Evolutionary conservation across 2,888 invertebrate genomes (phyloP).

Genomic region (Drosophila mimetica): DNA sequence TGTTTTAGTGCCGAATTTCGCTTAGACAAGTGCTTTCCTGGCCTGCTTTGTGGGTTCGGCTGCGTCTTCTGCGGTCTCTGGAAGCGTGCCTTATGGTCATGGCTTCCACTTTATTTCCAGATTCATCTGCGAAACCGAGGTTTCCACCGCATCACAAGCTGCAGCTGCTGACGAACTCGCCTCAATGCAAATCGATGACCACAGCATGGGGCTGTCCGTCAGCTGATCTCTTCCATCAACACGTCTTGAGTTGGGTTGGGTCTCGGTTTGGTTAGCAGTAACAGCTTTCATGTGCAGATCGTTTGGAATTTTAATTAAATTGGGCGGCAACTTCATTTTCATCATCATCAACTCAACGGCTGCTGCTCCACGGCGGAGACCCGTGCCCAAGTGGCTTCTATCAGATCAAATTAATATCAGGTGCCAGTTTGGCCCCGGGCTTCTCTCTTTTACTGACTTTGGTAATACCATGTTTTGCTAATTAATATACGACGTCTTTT

Average conservation of each 20-base stretch:
- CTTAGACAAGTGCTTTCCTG: constrained; percentile 14
- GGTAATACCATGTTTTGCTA: constrained; percentile 77
- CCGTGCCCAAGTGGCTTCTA: constrained; percentile 38
- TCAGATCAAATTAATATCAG: constrained; percentile 70
- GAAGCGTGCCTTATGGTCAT: constrained; percentile 66
- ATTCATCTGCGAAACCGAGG: constrained; percentile 10
- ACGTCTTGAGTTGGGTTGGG: constrained; percentile 61
- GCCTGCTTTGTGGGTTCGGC: neutral
- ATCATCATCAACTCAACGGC: constrained; percentile 67
- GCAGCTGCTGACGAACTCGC: constrained; percentile 33
- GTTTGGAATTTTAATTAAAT: constrained; percentile 82
- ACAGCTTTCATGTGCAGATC: constrained; percentile 70
- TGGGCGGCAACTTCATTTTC: constrained; percentile 82
- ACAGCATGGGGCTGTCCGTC: constrained; percentile 34
- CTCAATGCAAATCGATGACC: constrained; percentile 69
- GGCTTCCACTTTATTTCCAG: constrained; percentile 30
- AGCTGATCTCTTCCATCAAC: constrained; percentile 76
- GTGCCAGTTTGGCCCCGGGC: constrained; percentile 44
- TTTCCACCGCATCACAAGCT: neutral
- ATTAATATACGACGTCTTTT: constrained; percentile 73
- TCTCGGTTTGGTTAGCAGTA: too few relatives aligned
- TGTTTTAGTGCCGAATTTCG: constrained; percentile 17
- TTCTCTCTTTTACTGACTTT: constrained; percentile 37
- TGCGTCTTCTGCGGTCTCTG: constrained; percentile 50
- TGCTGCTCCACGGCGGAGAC: constrained; percentile 22